phyloP scores from a whole-genome alignment of 2,113 vertebrate genomes.

The Larimichthys polyactis region DNA sequence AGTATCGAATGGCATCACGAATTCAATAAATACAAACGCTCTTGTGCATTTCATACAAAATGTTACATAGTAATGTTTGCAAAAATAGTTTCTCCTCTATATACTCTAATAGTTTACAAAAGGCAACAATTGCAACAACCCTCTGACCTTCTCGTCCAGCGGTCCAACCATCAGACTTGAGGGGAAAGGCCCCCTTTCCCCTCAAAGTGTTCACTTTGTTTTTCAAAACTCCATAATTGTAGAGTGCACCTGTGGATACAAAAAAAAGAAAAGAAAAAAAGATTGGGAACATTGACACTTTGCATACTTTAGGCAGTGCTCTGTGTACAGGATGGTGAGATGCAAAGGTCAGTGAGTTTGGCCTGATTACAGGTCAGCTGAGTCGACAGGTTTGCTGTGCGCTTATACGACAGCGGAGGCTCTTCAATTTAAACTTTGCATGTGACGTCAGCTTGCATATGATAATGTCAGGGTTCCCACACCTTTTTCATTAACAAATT shows the following conservation, averaged over 20 bases:
- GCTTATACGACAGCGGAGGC: not conserved
- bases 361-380: constrained; percentile 12
- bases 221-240: constrained; percentile 99
- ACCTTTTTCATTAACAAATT: too few relatives aligned
- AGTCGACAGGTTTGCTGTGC: not conserved
- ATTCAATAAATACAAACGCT: constrained; percentile 72
- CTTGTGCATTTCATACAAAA: constrained; percentile 82
- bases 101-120: constrained; percentile 82
- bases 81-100: constrained; percentile 79
- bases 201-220: constrained; percentile 74
- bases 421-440: not conserved
- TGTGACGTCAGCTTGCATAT: not conserved
- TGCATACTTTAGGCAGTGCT: not conserved
- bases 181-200: constrained; percentile 90
- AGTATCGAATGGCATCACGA: constrained; percentile 78
- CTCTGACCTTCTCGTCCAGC: constrained; percentile 70
- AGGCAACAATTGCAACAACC: constrained; percentile 77
- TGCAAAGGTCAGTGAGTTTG: constrained; percentile 13
- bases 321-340: not conserved
- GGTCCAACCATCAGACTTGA: constrained; percentile 85
- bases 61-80: constrained; percentile 59
- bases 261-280: constrained; percentile 35
- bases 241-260: constrained; percentile 83
- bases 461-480: too few relatives aligned
- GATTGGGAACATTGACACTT: not conserved